These are phyloP conservation scores for Rhodophaea formosa DNA, from an alignment of 2,888 invertebrate genomes.

Conservation along the genomic window DNA sequence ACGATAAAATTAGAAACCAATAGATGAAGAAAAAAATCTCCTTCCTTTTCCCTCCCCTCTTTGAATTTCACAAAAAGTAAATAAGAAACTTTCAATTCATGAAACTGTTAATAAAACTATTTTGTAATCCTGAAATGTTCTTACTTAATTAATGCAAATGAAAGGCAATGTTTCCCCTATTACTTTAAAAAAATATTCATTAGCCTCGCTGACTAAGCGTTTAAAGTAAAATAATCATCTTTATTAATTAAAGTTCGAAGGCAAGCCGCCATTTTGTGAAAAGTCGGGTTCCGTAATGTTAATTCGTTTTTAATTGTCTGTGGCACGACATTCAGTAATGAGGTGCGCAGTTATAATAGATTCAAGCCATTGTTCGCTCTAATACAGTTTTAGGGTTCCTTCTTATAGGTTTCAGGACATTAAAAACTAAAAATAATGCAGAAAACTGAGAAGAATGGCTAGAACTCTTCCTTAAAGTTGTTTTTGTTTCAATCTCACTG, in stretches of 20 bases:
- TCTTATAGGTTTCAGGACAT: no score
- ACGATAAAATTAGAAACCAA: no score
- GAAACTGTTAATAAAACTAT: no score
- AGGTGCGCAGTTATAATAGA: constrained; percentile 13
- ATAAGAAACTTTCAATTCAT: no score
- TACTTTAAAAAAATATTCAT: neutral
- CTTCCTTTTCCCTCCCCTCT: no score
- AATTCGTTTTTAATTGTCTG: constrained; percentile 28
- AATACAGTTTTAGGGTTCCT: neutral
- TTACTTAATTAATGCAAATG: neutral
- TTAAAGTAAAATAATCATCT: neutral
- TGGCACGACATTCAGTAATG: constrained; percentile 14
- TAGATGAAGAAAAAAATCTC: no score
- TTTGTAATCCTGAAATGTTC: no score
- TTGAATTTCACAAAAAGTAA: no score
- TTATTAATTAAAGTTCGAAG: constrained; percentile 15
- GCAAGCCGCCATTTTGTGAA: constrained; percentile 24
- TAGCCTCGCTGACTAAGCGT: neutral
- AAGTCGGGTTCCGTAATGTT: constrained; percentile 22
- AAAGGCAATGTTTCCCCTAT: neutral
- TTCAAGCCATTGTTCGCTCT: neutral
- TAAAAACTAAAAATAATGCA: no score
- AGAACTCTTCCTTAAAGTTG: no score
- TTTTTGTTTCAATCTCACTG: no score
- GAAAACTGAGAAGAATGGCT: no score